Evolutionary conservation across 2,888 invertebrate genomes (phyloP).

Genomic region (Cylindroiulus punctatus): DNA sequence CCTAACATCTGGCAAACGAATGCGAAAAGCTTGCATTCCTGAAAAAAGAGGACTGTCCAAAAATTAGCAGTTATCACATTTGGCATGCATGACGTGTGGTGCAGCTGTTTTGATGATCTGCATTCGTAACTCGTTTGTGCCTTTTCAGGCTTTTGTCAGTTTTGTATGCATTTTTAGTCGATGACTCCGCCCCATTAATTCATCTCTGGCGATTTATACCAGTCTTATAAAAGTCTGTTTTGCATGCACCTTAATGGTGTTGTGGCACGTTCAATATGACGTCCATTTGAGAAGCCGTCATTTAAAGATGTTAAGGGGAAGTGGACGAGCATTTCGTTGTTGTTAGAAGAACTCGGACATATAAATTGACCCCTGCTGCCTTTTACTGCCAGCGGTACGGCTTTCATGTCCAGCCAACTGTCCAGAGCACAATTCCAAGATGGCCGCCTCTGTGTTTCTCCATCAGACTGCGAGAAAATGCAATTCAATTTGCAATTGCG

Average conservation of each 20-base stretch:
- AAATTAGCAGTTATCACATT: not conserved
- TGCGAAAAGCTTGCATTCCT: not conserved
- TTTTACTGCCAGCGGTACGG: constrained; percentile 24
- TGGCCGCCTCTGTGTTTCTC: not conserved
- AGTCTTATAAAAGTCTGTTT: not conserved
- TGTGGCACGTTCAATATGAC: not conserved
- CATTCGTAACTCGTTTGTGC: not conserved
- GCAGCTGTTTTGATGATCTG: constrained; percentile 3
- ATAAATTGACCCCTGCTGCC: constrained; percentile 42
- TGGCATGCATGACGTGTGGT: constrained; percentile 1
- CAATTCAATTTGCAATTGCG: constrained; percentile 10
- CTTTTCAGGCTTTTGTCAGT: not conserved
- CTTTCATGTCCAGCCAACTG: not conserved
- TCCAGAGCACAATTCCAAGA: not conserved
- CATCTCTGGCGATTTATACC: not conserved
- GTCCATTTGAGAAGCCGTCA: not conserved
- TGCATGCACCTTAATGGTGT: not conserved
- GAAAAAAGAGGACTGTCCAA: not conserved
- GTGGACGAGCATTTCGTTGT: not conserved
- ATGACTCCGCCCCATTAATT: constrained; percentile 32
- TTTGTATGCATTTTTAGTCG: not conserved
- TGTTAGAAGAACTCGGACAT: not conserved
- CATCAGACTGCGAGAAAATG: not conserved
- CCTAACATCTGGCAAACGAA: not conserved
- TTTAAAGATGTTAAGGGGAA: not conserved